Base-by-base conservation (phyloP, 2,797 vertebrate genomes). In the Margarornis squamiger region DNA sequence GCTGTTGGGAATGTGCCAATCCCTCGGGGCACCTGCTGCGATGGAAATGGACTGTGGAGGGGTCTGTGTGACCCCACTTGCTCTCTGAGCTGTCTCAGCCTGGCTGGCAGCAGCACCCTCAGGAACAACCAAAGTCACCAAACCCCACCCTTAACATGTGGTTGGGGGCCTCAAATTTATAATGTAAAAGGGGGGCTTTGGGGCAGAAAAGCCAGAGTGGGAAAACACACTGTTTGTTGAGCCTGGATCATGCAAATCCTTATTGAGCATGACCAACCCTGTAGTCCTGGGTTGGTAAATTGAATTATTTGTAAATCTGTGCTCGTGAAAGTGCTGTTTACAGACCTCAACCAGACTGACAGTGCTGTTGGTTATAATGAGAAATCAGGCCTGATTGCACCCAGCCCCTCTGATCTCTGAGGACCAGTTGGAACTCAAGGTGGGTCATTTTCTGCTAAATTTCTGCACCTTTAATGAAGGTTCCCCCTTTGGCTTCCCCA, bases 31-130 rank as follows among this genome's bases (percentile, higher is more conserved):
- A 83, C 51, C n/a, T 26, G 14, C 58, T 52, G 86, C 18, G 3
- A 16, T 1, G 22, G n/a, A 11, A 51, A 22, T 0, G 6, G 36
- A 8, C n/a, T 14, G 5, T 3, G 14, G 43, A 4, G 24, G 22
- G 14, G 46, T 13, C 62, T 13, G 46, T 3, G 32, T 34, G 52
- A 49, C 66, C 66, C 58, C 51, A 2, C 6, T 18, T 26, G 41
- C 49, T 32, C 76, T 7, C 18, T 6, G 10, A 32, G 32, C 83
- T 59, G 43, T 20, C 70, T 32, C 55, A 14, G 63, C 45, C 52
- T 24, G 43, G 19, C 17, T 13, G 16, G 51, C 52, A 20, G 75
- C 59, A 88, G 38, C 51, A 30, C 7, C 52, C 68, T n/a, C 20
- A 6, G 68, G 45, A n/a, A 30, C 4, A 6, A 32, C 62, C 43